Evolutionary conservation across 2,797 vertebrate species (phyloP).

Genomic region (Sebastes aleutianus): DNA sequence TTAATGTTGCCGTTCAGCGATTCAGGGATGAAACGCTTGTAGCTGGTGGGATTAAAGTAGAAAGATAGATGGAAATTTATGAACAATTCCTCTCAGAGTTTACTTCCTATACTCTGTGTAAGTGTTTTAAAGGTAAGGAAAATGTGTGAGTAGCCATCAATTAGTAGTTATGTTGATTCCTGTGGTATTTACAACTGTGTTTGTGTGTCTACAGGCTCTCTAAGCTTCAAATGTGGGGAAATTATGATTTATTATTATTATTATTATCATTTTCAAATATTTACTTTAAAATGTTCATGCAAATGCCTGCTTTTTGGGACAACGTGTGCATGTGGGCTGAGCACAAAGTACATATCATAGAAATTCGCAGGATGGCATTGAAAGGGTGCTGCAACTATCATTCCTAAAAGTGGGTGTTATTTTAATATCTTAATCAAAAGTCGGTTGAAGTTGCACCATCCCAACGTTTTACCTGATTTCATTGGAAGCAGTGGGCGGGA

Average conservation of each 20-base stretch:
- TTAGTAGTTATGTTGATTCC: background rate
- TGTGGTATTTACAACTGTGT: background rate
- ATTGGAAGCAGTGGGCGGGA: conserved; percentile 81
- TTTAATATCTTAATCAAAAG: background rate
- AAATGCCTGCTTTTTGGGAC: background rate
- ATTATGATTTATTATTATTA: background rate
- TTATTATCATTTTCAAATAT: background rate
- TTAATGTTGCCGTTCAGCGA: conserved; percentile 91
- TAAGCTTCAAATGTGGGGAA: background rate
- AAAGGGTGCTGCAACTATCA: background rate
- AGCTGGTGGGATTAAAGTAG: conserved; percentile 75
- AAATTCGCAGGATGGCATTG: background rate
- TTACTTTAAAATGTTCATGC: background rate
- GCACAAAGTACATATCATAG: background rate
- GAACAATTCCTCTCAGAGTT: background rate
- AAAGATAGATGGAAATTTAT: background rate
- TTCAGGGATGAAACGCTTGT: conserved; percentile 95
- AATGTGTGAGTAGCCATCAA: background rate
- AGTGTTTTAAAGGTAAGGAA: background rate
- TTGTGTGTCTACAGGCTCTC: background rate
- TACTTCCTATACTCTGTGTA: background rate
- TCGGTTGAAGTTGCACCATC: background rate
- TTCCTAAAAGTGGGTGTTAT: background rate
- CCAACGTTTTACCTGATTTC: conserved; percentile 86
- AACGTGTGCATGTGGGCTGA: background rate